Evolutionary conservation across 2,888 invertebrate species (phyloP).

Genomic region (Teleiodes luculella): DNA sequence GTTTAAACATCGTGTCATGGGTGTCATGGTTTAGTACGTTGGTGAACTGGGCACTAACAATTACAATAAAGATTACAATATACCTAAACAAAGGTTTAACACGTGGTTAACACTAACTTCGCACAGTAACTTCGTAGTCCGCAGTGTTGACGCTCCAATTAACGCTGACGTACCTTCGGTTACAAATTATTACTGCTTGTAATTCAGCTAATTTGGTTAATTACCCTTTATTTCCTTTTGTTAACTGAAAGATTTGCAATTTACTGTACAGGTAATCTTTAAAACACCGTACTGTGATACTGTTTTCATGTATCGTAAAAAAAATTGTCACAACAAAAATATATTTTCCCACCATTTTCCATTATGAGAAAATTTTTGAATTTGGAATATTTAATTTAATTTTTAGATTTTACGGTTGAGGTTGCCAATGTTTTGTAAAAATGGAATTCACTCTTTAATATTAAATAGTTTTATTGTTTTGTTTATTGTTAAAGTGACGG

Average conservation of each 20-base stretch:
- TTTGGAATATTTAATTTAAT: no score
- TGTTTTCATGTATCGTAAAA: no score
- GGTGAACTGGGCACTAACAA: no score
- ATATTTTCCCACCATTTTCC: background rate
- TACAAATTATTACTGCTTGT: constrained; percentile 2
- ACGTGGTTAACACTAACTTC: no score
- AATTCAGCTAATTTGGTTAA: constrained; percentile 3
- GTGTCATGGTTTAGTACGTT: no score
- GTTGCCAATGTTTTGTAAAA: background rate
- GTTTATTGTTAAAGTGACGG: no score
- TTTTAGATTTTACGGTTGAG: background rate
- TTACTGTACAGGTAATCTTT: background rate
- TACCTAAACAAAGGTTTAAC: no score
- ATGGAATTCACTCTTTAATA: background rate
- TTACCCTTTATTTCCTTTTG: background rate
- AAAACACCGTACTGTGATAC: no score
- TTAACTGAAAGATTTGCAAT: background rate
- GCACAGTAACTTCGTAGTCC: no score
- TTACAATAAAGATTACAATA: background rate
- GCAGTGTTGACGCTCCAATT: constrained; percentile 1
- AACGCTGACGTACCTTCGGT: constrained; percentile 6
- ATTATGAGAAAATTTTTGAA: no score
- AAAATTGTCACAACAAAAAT: no score
- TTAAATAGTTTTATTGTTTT: background rate
- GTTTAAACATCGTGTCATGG: no score